Conservation (phyloP, 2,888 invertebrate genomes). For the Argynnis bischoffii region DNA sequence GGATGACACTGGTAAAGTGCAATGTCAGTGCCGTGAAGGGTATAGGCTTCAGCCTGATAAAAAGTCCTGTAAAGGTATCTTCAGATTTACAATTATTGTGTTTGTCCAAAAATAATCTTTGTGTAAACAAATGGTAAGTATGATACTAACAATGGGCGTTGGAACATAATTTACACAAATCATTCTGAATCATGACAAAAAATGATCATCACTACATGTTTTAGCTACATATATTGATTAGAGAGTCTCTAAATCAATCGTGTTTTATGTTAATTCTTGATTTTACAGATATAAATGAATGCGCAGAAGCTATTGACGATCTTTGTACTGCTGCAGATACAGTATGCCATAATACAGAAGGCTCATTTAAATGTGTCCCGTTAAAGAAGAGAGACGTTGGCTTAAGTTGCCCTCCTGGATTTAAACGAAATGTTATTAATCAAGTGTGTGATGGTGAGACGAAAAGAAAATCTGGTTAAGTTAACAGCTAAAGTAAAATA, state of each 20-base stretch:
- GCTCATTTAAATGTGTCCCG: constrained; percentile 84
- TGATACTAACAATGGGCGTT: constrained; percentile 31
- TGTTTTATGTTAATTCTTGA: background rate
- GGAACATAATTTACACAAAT: background rate
- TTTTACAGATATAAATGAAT: constrained; percentile 89
- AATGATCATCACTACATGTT: background rate
- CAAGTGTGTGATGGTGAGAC: constrained; percentile 80
- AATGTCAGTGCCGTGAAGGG: constrained; percentile 63
- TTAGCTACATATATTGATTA: background rate
- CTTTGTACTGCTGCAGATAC: constrained; percentile 82
- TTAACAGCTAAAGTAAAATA: background rate
- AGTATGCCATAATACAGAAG: constrained; percentile 86
- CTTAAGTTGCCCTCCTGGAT: constrained; percentile 80
- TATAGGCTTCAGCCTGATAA: constrained; percentile 63
- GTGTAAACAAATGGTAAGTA: constrained; percentile 22
- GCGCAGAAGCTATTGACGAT: constrained; percentile 80
- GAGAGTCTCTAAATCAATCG: background rate
- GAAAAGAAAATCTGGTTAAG: background rate
- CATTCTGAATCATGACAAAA: background rate
- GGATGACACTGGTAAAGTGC: constrained; percentile 57
- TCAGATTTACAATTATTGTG: constrained; percentile 29
- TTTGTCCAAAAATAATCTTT: constrained; percentile 18
- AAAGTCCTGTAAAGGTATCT: constrained; percentile 67
- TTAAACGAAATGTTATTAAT: constrained; percentile 78
- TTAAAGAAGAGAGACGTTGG: constrained; percentile 66